Evolutionary conservation across 2,113 vertebrate genomes (phyloP), one percentile per base, ranked within the genome.

Genomic region (Sciurus niger): DNA sequence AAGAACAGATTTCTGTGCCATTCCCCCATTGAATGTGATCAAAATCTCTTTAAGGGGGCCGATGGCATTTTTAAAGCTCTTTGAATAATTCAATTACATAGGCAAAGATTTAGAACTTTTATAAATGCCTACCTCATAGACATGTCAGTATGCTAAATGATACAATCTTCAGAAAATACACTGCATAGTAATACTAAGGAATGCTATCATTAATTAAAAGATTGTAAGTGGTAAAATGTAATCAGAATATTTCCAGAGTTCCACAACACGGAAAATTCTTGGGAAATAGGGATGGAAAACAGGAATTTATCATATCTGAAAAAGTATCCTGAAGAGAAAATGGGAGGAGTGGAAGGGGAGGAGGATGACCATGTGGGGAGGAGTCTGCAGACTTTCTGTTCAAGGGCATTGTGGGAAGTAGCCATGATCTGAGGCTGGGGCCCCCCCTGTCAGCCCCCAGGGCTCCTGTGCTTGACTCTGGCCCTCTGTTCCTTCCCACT

Each of bases 401-500:
- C 92, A 70, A 96, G 98, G 96, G 98, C 98, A 98, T 98, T 98
- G 98, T 98, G 98, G 98, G 98, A 99, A 98, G 96, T 97, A 96
- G 96, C 94, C 96, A 73, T 95, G 98, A 96, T 97, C 96, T 93
- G 96, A 97, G 89, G 96, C 86, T 46, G 18, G 55, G 92, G 73
- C 97, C 96, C 97, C 98, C 98, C 98, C 98, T 98, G 98, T 87
- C 89, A 94, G 89, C 95, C 2, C 79, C 58, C 1, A 0, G 14
- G 20, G 55, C 55, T 22, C 20, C 55, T 58, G 55, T 6, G 20
- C 55, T 58, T n/a, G 51, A n/a, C 46, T 88, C 67, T 78, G n/a
- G 84, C 60, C 80, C 51, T 77, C 43, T 24, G 20, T 37, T 63
- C 43, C 67, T 0, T 24, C 8, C 79, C 68, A 32, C 80, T 84